Evolutionary conservation across 2,113 vertebrate genomes (phyloP).

Genomic region (Pogonocichla stellata): DNA sequence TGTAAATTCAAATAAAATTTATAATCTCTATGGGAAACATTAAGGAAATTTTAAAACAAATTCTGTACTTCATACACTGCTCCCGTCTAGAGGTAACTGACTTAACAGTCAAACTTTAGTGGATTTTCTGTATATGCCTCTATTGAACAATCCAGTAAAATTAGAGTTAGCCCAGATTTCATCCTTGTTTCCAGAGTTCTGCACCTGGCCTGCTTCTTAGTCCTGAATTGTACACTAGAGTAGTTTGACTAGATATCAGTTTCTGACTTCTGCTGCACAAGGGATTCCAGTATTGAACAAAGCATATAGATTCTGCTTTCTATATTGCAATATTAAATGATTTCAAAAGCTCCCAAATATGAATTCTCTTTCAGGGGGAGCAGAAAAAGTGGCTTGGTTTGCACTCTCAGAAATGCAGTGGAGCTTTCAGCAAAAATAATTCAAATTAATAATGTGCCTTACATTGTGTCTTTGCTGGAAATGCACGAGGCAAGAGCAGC

Average conservation of each 20-base stretch:
- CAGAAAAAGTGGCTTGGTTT: neutral
- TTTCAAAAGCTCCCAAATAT: neutral
- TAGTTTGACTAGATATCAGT: neutral
- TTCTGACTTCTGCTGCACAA: neutral
- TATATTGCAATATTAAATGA: neutral
- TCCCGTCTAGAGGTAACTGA: neutral
- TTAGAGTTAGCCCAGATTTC: neutral
- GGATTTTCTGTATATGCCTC: neutral
- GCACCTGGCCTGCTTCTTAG: neutral
- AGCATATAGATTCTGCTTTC: neutral
- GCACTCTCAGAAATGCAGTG: neutral
- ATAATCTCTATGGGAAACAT: neutral
- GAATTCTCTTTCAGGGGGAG: neutral
- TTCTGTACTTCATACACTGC: neutral
- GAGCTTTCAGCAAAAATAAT: neutral
- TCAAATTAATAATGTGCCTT: neutral
- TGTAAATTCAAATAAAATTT: neutral
- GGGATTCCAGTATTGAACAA: neutral
- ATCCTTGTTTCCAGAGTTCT: neutral
- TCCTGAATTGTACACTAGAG: neutral
- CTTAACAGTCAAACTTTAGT: neutral
- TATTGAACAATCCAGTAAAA: neutral
- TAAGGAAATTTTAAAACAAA: neutral
- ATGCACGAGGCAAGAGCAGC: neutral
- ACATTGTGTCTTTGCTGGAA: neutral